phyloP scores from a whole-genome alignment of 2,888 invertebrate genomes.

The Electrophaes corylata region DNA sequence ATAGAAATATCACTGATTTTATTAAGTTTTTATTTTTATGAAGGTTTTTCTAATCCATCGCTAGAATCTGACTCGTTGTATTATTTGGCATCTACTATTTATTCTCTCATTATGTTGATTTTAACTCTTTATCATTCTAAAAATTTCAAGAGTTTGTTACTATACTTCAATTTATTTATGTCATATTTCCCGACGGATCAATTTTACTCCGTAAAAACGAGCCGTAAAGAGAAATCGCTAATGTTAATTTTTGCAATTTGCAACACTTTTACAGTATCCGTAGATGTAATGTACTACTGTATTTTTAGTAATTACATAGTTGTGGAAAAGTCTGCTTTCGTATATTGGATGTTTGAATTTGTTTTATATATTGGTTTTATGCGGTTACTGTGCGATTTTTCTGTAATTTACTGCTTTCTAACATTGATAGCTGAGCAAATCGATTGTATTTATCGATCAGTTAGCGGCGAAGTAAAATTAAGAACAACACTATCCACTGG shows the following conservation, averaged over 20 bases:
- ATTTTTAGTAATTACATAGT: neutral
- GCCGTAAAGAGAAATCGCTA: neutral
- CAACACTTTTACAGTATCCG: neutral
- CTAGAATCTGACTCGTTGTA: neutral
- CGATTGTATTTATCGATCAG: slow-evolving; percentile 15
- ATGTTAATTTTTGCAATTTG: neutral
- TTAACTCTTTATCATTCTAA: slow-evolving; percentile 9
- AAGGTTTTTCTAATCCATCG: neutral
- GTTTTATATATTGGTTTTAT: neutral
- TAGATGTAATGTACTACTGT: neutral
- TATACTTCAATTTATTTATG: slow-evolving; percentile 1
- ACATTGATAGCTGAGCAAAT: slow-evolving; percentile 9
- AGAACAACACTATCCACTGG: neutral
- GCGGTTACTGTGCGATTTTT: slow-evolving; percentile 1
- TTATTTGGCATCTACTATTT: neutral
- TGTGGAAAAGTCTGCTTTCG: neutral
- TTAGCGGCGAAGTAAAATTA: slow-evolving; percentile 9
- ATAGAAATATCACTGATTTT: slow-evolving; percentile 4
- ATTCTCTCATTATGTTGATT: neutral
- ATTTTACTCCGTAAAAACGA: neutral
- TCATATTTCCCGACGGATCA: slow-evolving; percentile 13
- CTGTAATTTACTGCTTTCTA: slow-evolving; percentile 13
- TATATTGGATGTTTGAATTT: neutral
- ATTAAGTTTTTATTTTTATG: neutral
- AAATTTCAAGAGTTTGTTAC: slow-evolving; percentile 11